Evolutionary conservation across 1,140 invertebrate genomes (phyloP).

Genomic region (Drosophila miranda): DNA sequence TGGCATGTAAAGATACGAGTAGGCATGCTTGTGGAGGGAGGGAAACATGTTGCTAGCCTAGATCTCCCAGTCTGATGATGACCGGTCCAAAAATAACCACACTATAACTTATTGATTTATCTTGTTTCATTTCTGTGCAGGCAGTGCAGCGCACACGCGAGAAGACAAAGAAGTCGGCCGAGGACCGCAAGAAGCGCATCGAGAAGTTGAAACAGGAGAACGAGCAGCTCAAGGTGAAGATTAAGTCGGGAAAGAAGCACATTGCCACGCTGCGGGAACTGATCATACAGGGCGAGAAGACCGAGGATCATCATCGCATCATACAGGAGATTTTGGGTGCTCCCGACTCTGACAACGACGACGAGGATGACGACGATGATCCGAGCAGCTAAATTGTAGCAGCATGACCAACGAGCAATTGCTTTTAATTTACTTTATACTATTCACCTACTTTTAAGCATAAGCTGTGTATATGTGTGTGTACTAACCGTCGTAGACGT

Average conservation of each 20-base stretch:
- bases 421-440: conserved; percentile 62
- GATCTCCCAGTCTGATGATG: conserved; percentile 6
- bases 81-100: conserved; percentile 54
- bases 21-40: neutral
- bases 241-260: conserved; percentile 52
- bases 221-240: conserved; percentile 47
- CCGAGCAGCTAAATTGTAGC: neutral
- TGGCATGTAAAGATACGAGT: conserved; percentile 29
- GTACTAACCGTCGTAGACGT: conserved; percentile 71
- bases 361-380: conserved; percentile 8
- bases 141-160: conserved; percentile 76
- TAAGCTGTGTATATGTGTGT: neutral
- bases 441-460: conserved; percentile 67
- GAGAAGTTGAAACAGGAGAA: conserved; percentile 66
- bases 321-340: conserved; percentile 64
- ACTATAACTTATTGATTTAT: conserved; percentile 32
- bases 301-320: conserved; percentile 48
- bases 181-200: conserved; percentile 69
- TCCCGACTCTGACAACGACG: conserved; percentile 43
- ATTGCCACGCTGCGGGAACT: conserved; percentile 54
- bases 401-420: conserved; percentile 68
- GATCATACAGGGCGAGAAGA: conserved; percentile 63
- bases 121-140: conserved; percentile 38
- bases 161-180: conserved; percentile 69
- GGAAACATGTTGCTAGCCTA: conserved; percentile 57